phyloP scores from a whole-genome alignment of 2,797 vertebrate species.

The Selene dorsalis region DNA sequence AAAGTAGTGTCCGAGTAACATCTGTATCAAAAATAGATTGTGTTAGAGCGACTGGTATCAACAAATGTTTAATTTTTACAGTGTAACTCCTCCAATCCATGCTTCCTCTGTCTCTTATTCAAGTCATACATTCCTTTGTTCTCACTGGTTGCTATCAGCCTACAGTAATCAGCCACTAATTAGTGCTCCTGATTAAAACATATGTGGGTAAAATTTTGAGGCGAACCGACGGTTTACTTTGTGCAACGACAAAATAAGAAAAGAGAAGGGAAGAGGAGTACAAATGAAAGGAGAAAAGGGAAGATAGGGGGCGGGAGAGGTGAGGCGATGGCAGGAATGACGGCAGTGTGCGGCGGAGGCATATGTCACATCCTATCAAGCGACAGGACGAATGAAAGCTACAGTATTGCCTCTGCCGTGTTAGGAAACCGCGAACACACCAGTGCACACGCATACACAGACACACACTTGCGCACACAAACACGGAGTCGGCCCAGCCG shows the following conservation, averaged over 20 bases:
- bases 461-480: conserved; percentile 50
- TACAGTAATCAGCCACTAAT: neutral
- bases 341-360: conserved; percentile 83
- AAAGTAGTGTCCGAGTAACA: neutral
- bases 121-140: neutral
- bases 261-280: conserved; percentile 31
- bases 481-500: conserved; percentile 80
- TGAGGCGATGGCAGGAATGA: conserved; percentile 81
- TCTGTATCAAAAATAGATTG: neutral
- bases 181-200: neutral
- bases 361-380: conserved; percentile 94
- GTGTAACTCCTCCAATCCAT: neutral
- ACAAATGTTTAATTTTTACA: neutral
- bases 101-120: neutral
- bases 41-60: neutral
- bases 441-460: conserved; percentile 26
- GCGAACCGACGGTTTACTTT: conserved; percentile 11
- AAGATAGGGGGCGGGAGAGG: conserved; percentile 50
- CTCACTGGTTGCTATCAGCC: neutral
- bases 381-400: conserved; percentile 91
- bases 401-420: conserved; percentile 81
- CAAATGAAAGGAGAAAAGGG: conserved; percentile 55
- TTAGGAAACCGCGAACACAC: conserved; percentile 61
- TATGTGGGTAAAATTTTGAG: neutral
- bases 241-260: neutral